Percentiles rank a stretch among this genome's conserved stretches.
Evolutionary conservation across 2,113 vertebrate genomes (phyloP).

Genomic region (Willisornis vidua): DNA sequence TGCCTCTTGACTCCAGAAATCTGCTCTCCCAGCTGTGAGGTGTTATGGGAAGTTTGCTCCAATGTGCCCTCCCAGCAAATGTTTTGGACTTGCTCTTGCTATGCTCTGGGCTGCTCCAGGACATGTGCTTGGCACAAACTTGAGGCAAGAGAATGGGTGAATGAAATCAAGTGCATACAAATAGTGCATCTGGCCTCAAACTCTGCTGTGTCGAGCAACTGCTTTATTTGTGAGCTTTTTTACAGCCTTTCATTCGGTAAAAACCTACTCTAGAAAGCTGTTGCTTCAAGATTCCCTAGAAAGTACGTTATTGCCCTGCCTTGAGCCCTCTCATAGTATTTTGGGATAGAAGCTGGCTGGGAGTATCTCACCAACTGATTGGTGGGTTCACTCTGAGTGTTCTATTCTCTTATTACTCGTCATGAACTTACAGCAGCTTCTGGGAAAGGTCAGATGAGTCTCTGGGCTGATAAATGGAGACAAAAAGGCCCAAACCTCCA

Average conservation of each 20-base stretch:
- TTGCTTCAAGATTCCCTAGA: neutral
- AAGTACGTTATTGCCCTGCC: neutral
- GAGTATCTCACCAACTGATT: neutral
- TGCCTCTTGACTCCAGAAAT: neutral
- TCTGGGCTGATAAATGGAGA: neutral
- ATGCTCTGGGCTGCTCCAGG: neutral
- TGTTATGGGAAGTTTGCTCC: neutral
- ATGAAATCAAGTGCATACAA: neutral
- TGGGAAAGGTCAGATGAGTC: neutral
- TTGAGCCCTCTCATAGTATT: neutral
- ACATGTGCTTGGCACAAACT: neutral
- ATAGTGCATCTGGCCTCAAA: neutral
- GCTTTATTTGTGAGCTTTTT: neutral
- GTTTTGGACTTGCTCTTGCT: neutral
- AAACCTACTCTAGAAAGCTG: neutral
- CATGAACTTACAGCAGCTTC: neutral
- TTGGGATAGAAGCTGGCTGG: neutral
- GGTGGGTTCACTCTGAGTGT: neutral
- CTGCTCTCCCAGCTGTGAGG: neutral
- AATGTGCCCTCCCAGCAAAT: accelerated
- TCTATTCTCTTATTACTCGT: neutral
- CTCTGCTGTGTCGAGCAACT: neutral
- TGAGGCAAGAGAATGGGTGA: neutral
- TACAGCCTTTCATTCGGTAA: neutral
- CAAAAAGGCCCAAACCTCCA: neutral